Percentiles rank a stretch among this genome's conserved stretches.
Evolutionary conservation across 2,888 invertebrate genomes (phyloP).

Genomic region (Cantharis rufa): DNA sequence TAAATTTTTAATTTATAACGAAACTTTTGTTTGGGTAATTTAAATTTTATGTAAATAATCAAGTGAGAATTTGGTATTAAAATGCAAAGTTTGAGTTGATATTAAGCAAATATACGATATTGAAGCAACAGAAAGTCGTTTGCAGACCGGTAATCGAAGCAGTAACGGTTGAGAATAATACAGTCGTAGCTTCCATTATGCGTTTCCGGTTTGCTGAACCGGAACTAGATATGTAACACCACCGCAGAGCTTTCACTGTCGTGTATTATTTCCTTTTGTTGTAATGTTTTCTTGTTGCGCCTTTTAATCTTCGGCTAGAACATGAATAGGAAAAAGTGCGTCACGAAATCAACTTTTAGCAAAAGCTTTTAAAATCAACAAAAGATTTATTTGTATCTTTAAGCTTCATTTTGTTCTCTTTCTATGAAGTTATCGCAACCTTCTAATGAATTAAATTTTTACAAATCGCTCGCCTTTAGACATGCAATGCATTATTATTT

Average conservation of each 20-base stretch:
- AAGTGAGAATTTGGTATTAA: background rate
- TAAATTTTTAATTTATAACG: background rate
- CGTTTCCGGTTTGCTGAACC: constrained; percentile 31
- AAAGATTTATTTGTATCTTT: background rate
- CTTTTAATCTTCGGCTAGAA: constrained; percentile 17
- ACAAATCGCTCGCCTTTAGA: background rate
- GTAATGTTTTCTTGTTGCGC: constrained; percentile 14
- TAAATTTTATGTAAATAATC: background rate
- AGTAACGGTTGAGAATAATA: constrained; percentile 19
- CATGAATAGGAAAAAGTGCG: constrained; percentile 11
- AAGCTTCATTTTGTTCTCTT: background rate
- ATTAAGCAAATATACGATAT: constrained; percentile 5
- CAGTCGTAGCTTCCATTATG: constrained; percentile 22
- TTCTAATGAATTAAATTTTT: background rate
- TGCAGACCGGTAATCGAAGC: constrained; percentile 17
- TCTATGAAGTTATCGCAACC: background rate
- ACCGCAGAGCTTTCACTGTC: constrained; percentile 19
- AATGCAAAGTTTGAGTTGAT: background rate
- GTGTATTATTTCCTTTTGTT: constrained; percentile 20
- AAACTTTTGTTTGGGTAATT: background rate
- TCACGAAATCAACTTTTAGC: background rate
- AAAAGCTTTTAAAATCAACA: background rate
- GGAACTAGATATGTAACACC: constrained; percentile 34
- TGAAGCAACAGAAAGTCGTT: constrained; percentile 4
- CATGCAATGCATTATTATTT: background rate